Evolutionary conservation across 2,113 vertebrate genomes (phyloP).

Genomic region (Chinchilla lanigera): DNA sequence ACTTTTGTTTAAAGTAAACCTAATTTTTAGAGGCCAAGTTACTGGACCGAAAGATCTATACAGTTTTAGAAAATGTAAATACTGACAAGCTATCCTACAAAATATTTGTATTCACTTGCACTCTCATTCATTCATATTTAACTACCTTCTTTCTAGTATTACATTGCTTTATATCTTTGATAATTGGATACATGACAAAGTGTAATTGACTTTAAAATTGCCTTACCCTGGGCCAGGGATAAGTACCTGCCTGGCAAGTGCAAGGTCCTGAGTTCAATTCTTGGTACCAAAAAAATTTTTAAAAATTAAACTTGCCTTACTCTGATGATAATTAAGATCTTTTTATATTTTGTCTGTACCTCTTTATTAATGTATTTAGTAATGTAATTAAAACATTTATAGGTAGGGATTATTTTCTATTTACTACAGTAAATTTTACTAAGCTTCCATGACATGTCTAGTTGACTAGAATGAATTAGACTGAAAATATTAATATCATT

Average conservation of each 20-base stretch:
- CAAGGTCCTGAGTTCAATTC: too few species aligned
- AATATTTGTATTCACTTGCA: conserved; percentile 14
- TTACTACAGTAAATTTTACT: conserved; percentile 30
- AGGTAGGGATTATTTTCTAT: conserved; percentile 1
- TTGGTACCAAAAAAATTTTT: too few species aligned
- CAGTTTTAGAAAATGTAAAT: background rate
- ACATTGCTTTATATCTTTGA: background rate
- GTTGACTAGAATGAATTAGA: conserved; percentile 2
- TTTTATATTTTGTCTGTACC: background rate
- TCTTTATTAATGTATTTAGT: background rate
- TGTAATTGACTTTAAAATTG: conserved; percentile 12
- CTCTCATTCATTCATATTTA: background rate
- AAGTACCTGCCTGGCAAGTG: too few species aligned
- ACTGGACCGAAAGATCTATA: background rate
- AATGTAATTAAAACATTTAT: background rate
- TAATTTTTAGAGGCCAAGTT: conserved; percentile 8
- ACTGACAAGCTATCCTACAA: background rate
- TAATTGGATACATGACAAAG: background rate
- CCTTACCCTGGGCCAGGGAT: background rate
- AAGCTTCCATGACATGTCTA: conserved; percentile 13
- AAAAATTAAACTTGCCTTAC: background rate
- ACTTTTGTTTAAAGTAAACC: background rate
- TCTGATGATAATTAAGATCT: background rate
- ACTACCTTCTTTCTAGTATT: background rate
- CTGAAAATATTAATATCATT: background rate